Evolutionary conservation across 2,797 vertebrate genomes (phyloP).

Genomic region (Pseudochaenichthys georgianus): DNA sequence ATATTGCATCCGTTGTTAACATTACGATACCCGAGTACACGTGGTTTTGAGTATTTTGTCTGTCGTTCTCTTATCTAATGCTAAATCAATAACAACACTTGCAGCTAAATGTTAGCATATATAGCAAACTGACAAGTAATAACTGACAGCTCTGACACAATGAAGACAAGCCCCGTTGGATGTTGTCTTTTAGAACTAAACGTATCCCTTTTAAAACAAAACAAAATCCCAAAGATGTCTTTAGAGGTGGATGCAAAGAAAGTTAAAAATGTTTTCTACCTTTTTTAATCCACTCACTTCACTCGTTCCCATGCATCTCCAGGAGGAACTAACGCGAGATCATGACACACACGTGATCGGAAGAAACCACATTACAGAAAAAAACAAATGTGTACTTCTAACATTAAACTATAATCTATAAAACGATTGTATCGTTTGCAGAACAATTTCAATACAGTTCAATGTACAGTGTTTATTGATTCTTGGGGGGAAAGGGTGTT

Average conservation of each 20-base stretch:
- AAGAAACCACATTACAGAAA: conserved; percentile 69
- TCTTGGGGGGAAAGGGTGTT: rapidly evolving
- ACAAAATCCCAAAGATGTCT: neutral
- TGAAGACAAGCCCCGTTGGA: no score
- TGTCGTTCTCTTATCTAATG: neutral
- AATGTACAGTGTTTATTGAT: rapidly evolving
- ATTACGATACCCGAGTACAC: neutral
- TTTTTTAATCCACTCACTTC: conserved; percentile 13
- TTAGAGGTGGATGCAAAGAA: rapidly evolving
- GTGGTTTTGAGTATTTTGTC: conserved; percentile 7
- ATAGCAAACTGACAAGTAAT: neutral
- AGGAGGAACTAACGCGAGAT: conserved; percentile 63
- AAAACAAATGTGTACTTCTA: neutral
- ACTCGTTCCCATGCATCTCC: neutral
- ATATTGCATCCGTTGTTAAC: conserved; percentile 54
- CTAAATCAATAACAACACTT: neutral
- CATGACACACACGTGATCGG: conserved; percentile 62
- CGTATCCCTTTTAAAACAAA: neutral
- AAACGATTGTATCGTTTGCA: rapidly evolving
- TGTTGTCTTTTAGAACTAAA: neutral
- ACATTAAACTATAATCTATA: rapidly evolving
- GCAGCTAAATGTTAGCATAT: neutral
- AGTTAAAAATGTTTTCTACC: conserved; percentile 13
- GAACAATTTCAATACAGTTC: rapidly evolving
- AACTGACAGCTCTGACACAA: conserved; percentile 1